These are phyloP conservation scores for Lamellibrachia luymesi DNA, from an alignment of 1,140 invertebrate species.

Conservation along the genomic window DNA sequence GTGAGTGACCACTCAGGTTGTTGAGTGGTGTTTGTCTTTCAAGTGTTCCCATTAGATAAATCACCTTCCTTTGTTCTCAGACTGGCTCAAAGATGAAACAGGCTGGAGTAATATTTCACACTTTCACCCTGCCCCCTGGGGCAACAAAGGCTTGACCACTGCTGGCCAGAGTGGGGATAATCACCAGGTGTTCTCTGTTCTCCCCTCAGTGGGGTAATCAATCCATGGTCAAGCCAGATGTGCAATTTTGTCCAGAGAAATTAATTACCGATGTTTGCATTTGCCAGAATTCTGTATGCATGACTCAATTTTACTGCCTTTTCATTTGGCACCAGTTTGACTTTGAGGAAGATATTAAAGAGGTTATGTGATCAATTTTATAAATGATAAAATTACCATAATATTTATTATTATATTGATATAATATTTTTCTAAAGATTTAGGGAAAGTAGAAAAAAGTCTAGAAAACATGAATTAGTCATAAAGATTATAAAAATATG, in stretches of 20 bases:
- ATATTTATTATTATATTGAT: background rate
- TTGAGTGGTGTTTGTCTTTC: background rate
- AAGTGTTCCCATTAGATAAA: conserved; percentile 1
- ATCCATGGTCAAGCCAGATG: background rate
- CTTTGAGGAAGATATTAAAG: background rate
- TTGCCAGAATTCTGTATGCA: background rate
- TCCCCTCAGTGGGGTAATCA: background rate
- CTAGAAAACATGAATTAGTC: no score
- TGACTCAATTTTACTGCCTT: background rate
- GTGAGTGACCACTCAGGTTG: background rate
- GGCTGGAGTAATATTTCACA: conserved; percentile 4
- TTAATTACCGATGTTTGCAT: background rate
- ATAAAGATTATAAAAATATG: no score
- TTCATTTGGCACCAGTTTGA: background rate
- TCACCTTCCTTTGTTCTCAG: background rate
- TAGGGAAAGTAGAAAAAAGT: no score
- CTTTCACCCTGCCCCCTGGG: background rate
- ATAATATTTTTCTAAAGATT: background rate
- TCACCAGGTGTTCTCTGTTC: background rate
- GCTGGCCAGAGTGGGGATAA: background rate
- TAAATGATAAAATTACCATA: background rate
- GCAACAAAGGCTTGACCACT: background rate
- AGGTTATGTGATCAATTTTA: background rate
- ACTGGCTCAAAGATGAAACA: background rate
- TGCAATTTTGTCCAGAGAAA: background rate